Conservation (phyloP, 2,113 vertebrate genomes). For the Ageneiosus marmoratus region DNA sequence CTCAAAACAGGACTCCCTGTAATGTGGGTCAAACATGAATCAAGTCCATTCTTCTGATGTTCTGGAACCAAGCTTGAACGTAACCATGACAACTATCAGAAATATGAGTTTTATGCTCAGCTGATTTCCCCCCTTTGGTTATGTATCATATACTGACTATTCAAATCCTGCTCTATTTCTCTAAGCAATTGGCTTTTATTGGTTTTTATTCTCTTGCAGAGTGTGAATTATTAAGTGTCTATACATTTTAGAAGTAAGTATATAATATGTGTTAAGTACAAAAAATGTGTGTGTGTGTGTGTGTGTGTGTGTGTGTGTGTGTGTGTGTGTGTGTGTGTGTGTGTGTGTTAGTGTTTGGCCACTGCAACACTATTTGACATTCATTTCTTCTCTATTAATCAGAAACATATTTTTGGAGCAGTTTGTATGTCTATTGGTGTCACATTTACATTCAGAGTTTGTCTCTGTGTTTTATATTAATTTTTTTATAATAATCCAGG, state of each 20-base stretch:
- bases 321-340: neutral
- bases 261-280: neutral
- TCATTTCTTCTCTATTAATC: neutral
- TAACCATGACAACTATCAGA: slow-evolving; percentile 1
- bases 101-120: neutral
- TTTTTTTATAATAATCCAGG: neutral
- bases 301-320: neutral
- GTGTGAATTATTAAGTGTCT: neutral
- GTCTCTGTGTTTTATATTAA: too few relatives aligned
- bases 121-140: neutral
- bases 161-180: neutral
- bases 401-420: neutral
- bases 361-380: neutral
- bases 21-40: neutral
- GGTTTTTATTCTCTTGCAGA: neutral
- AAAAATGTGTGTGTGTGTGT: neutral
- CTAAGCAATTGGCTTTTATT: neutral
- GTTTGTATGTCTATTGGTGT: neutral
- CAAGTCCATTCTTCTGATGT: neutral
- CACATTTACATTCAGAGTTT: neutral
- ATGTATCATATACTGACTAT: neutral
- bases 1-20: neutral
- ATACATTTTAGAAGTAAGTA: neutral
- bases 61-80: neutral
- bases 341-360: too few relatives aligned